phyloP scores from a whole-genome alignment of 2,113 vertebrate species.

The Apteryx owenii region DNA sequence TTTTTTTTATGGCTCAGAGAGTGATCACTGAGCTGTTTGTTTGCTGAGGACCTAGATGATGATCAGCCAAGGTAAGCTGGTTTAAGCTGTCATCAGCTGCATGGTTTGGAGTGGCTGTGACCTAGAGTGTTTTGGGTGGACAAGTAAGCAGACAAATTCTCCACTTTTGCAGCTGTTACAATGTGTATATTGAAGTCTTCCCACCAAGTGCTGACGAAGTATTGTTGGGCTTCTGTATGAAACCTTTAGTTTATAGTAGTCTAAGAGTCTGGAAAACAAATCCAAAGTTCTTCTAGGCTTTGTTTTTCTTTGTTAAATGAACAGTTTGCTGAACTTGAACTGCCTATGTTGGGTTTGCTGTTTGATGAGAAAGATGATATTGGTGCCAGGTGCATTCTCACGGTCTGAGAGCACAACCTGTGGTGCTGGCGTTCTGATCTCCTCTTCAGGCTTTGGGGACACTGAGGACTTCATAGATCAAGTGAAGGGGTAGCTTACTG shows the following conservation, averaged over 20 bases:
- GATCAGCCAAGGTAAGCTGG: not conserved
- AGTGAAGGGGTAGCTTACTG: not conserved
- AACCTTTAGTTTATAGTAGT: not conserved
- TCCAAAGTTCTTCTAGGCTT: not conserved
- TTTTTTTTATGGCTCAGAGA: not conserved
- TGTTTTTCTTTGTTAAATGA: not conserved
- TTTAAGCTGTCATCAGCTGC: not conserved
- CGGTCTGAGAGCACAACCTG: not conserved
- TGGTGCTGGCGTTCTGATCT: not conserved
- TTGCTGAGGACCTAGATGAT: not conserved
- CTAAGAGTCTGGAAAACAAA: not conserved
- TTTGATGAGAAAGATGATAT: not conserved
- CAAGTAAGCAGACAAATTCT: not conserved
- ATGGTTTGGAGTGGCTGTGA: not conserved
- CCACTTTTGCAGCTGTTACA: not conserved
- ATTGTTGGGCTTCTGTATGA: not conserved
- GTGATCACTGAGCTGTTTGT: not conserved
- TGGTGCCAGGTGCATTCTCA: not conserved
- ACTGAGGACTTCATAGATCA: rapidly evolving
- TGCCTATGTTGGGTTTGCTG: not conserved
- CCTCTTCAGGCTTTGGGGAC: not conserved
- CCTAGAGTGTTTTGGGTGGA: not conserved
- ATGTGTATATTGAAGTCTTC: not conserved
- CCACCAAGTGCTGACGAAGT: not conserved
- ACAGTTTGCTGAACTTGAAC: not conserved